Base-by-base conservation (phyloP, 1,140 invertebrate species). In the Eciton burchellii region DNA sequence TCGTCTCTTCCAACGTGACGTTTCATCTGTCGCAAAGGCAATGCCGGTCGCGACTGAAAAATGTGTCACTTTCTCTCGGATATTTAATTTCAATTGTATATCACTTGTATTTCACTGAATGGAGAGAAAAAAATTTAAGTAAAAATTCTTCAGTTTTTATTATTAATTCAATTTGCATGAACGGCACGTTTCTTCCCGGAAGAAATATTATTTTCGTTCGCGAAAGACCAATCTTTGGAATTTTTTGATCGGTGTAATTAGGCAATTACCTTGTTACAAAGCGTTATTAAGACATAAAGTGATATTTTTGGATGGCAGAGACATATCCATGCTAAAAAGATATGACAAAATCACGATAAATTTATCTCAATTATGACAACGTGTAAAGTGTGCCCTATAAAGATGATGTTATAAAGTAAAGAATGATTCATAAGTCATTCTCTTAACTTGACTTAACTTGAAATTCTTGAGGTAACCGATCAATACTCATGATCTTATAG, bases 1-100 rank as follows among this genome's bases (percentile, higher is more conserved):
- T 26, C 70, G 60, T 76, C 60, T 62, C 59, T 21, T 76, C 49
- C 21, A 45, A 56, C 74, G 62, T 77, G 62, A 77, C 74, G 74
- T 77, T n/a, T 77, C 35, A 29, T 16, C n/a, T 16, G 11, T 29
- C 47, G 16, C 62, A 29, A 49, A 19, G 21, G 19, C n/a, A 56
- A 79, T 63, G 8, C 12, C 45, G 19, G 12, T 5, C 19, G 5
- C 16, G 35, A 1, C 16, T 26, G 19, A 56, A 19, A 52, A 52
- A 35, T 35, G 9, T 12, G 26, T 43, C 14, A 41, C 19, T 35
- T 21, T 12, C 35, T 43, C 29, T 21, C 43, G 1, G n/a, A 41
- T 54, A 29, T 41, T 65, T 63, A 65, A 65, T 8, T 3, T 62
- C 41, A n/a, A 0, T 0, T 41, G 19, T 43, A 41, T 41, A 63